Conservation (phyloP, 2,113 vertebrate genomes). For the Dascyllus trimaculatus region DNA sequence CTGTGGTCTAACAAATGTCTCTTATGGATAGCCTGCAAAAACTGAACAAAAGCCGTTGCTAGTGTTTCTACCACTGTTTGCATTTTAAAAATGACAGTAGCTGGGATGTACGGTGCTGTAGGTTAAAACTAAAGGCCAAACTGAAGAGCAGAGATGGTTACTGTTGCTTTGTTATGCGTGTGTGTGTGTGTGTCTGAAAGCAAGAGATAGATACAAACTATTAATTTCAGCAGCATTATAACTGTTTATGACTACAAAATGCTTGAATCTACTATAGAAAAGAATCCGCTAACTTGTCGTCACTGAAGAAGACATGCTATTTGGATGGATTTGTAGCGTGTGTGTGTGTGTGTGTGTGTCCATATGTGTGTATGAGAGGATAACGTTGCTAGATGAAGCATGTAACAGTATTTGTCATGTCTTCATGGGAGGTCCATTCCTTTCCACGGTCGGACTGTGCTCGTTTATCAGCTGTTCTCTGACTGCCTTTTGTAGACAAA, state of each 20-base stretch:
- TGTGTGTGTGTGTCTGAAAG: too few relatives aligned
- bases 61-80: too few relatives aligned
- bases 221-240: conserved; percentile 10
- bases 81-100: background rate
- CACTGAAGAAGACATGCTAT: conserved; percentile 19
- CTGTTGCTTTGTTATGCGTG: background rate
- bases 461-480: conserved; percentile 50
- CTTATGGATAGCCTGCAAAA: too few relatives aligned
- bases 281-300: conserved; percentile 4
- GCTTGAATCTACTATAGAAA: conserved; percentile 31
- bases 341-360: conserved; percentile 9
- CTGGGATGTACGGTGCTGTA: background rate
- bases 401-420: conserved; percentile 80
- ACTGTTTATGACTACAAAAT: conserved; percentile 21
- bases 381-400: conserved; percentile 68
- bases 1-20: too few relatives aligned
- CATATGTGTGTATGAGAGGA: conserved; percentile 25
- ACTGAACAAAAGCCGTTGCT: too few relatives aligned
- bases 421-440: conserved; percentile 70
- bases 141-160: background rate
- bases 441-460: conserved; percentile 51
- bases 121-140: conserved; percentile 10
- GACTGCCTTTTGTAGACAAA: conserved; percentile 51
- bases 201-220: background rate
- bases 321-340: conserved; percentile 29